phyloP scores from a whole-genome alignment of 2,797 vertebrate species.

The Centroberyx gerrardi region DNA sequence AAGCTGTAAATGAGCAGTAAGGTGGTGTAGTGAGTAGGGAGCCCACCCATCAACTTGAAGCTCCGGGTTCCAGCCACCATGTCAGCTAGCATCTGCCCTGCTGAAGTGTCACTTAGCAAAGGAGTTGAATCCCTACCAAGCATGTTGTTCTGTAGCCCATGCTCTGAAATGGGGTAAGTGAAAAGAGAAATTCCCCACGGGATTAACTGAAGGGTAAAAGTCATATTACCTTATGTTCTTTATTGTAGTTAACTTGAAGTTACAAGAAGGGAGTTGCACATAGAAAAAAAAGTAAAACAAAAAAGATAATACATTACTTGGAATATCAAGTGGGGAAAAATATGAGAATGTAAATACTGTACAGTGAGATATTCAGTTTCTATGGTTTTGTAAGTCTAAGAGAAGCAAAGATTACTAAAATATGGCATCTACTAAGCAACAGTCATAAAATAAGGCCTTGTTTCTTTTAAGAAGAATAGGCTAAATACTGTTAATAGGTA shows the following conservation, averaged over 20 bases:
- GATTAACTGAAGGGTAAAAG: background rate
- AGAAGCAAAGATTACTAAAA: background rate
- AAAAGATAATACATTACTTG: conserved; percentile 33
- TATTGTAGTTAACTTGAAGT: conserved; percentile 63
- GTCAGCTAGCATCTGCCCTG: background rate
- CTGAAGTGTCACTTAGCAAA: background rate
- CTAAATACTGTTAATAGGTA: conserved; percentile 54
- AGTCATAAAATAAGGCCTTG: conserved; percentile 50
- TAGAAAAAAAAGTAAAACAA: conserved; percentile 54
- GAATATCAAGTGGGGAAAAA: conserved; percentile 48
- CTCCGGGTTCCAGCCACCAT: background rate
- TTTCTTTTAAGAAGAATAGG: conserved; percentile 32
- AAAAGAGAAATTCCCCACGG: no score
- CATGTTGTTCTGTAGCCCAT: conserved; percentile 1
- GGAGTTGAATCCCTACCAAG: background rate
- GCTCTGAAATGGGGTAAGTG: background rate
- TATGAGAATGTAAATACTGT: conserved; percentile 40
- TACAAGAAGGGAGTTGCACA: conserved; percentile 64
- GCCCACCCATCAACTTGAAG: conserved; percentile 6
- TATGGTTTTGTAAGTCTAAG: conserved; percentile 29
- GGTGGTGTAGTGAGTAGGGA: no score
- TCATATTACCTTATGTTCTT: conserved; percentile 41
- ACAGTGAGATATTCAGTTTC: conserved; percentile 37
- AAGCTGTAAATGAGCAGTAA: conserved; percentile 1
- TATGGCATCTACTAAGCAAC: conserved; percentile 42